A percentile compares a stretch with the other conserved stretches of the same genome.
Conservation (phyloP, 2,888 invertebrate genomes). For the Euproctis similis region DNA sequence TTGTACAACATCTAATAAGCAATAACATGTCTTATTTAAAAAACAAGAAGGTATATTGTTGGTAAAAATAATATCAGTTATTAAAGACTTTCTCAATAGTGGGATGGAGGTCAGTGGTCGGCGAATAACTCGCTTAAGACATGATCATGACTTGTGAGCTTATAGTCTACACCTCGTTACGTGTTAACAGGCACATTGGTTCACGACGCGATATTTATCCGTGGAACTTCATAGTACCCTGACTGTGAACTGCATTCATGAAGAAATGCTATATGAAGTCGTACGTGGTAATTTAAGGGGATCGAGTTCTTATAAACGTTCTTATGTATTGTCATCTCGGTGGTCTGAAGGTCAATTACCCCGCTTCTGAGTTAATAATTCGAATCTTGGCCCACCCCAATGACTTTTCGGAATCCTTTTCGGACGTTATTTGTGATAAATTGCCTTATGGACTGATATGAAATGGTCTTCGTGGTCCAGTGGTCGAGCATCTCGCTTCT, state of each 20-base stretch:
- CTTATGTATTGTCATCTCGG: too few relatives aligned
- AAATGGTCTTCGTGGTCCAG: too few relatives aligned
- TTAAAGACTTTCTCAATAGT: conserved; percentile 41
- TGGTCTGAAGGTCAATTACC: too few relatives aligned
- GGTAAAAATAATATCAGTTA: conserved; percentile 9
- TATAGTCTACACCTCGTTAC: conserved; percentile 74
- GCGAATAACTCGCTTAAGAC: conserved; percentile 72
- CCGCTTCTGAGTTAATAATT: too few relatives aligned
- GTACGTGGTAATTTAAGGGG: too few relatives aligned
- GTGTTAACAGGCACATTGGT: conserved; percentile 74
- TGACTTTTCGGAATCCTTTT: too few relatives aligned
- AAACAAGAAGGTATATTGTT: conserved; percentile 25
- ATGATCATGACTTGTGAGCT: conserved; percentile 74
- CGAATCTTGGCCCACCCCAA: too few relatives aligned
- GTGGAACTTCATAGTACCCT: conserved; percentile 59
- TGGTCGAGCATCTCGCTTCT: too few relatives aligned
- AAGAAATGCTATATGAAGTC: too few relatives aligned
- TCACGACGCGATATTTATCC: conserved; percentile 73
- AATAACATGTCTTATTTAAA: conserved; percentile 23
- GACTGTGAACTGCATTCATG: conserved; percentile 30
- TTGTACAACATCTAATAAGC: conserved; percentile 6
- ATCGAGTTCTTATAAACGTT: too few relatives aligned
- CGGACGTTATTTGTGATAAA: too few relatives aligned
- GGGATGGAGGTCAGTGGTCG: conserved; percentile 64
- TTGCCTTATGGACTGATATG: too few relatives aligned